A percentile compares a stretch with the other conserved stretches of the same genome.
These are phyloP conservation scores for Netelia inedita DNA, from an alignment of 2,888 invertebrate species.

Conservation along the genomic window DNA sequence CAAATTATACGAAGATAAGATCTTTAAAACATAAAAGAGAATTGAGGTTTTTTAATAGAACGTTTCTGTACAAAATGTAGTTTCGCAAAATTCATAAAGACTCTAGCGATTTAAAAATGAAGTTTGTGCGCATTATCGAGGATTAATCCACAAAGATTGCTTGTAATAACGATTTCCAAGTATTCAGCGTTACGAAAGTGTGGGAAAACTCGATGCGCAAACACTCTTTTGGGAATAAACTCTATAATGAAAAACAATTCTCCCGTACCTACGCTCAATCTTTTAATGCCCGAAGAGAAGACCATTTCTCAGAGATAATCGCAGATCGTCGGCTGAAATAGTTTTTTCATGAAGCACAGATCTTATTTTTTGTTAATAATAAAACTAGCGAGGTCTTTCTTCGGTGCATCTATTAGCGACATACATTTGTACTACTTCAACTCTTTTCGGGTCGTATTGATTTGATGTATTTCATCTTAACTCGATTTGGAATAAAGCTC, in stretches of 20 bases:
- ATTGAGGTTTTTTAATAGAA: not conserved
- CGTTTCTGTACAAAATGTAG: not conserved
- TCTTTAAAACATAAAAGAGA: not conserved
- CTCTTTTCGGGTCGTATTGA: too few relatives aligned
- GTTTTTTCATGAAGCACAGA: slow-evolving; percentile 45
- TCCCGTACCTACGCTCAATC: slow-evolving; percentile 74
- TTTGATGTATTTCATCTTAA: too few relatives aligned
- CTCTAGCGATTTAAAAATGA: too few relatives aligned
- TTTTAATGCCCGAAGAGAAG: slow-evolving; percentile 68
- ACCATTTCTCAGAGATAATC: slow-evolving; percentile 59
- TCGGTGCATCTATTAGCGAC: not conserved
- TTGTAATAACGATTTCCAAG: not conserved
- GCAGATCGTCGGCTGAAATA: slow-evolving; percentile 56
- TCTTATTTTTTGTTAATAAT: not conserved
- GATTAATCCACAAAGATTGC: not conserved
- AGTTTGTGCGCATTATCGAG: not conserved
- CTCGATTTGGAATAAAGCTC: too few relatives aligned
- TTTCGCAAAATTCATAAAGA: too few relatives aligned
- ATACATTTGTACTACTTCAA: not conserved
- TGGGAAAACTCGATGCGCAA: not conserved
- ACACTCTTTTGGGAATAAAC: slow-evolving; percentile 14
- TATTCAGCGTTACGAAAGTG: not conserved
- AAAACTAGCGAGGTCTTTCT: not conserved
- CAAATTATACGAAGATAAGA: too few relatives aligned
- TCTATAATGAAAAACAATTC: slow-evolving; percentile 52